These are phyloP conservation scores for Calliopsis andreniformis DNA, from an alignment of 1,140 invertebrate species.

Conservation along the genomic window DNA sequence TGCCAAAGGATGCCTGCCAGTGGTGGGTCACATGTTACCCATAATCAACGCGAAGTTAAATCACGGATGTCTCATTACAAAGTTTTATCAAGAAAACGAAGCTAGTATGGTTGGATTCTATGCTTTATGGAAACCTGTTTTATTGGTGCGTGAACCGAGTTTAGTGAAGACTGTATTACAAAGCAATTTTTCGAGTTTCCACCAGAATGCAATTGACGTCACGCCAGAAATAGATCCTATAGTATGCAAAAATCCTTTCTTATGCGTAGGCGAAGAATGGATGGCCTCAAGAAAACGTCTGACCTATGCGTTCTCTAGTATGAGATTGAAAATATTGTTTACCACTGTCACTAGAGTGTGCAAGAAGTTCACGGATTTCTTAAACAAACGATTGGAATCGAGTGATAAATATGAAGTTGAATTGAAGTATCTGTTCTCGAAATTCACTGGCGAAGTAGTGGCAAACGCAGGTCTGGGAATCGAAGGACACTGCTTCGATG, in stretches of 20 bases:
- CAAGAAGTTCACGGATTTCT: conserved; percentile 46
- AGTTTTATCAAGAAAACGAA: conserved; percentile 52
- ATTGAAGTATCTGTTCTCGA: conserved; percentile 70
- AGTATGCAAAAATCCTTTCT: conserved; percentile 69
- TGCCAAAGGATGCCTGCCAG: conserved; percentile 55
- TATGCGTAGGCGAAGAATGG: conserved; percentile 64
- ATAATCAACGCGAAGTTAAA: conserved; percentile 37
- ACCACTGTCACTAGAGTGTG: conserved; percentile 23
- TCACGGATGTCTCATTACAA: conserved; percentile 19
- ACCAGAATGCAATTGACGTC: conserved; percentile 43
- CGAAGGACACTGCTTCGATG: conserved; percentile 59
- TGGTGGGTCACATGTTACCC: conserved; percentile 65
- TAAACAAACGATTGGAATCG: conserved; percentile 34
- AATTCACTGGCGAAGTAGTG: conserved; percentile 81
- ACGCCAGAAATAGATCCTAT: conserved; percentile 49
- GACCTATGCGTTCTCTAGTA: conserved; percentile 48
- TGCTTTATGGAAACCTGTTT: conserved; percentile 46
- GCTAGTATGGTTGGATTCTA: conserved; percentile 69
- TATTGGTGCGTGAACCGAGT: conserved; percentile 71
- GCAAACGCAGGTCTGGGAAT: conserved; percentile 80
- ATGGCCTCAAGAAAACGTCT: conserved; percentile 37
- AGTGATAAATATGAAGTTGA: conserved; percentile 59
- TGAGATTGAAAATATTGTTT: conserved; percentile 54
- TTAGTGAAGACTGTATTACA: conserved; percentile 69
- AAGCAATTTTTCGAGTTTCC: conserved; percentile 70